Conservation (phyloP, 2,888 invertebrate genomes). For the Seira sanloemensis region DNA sequence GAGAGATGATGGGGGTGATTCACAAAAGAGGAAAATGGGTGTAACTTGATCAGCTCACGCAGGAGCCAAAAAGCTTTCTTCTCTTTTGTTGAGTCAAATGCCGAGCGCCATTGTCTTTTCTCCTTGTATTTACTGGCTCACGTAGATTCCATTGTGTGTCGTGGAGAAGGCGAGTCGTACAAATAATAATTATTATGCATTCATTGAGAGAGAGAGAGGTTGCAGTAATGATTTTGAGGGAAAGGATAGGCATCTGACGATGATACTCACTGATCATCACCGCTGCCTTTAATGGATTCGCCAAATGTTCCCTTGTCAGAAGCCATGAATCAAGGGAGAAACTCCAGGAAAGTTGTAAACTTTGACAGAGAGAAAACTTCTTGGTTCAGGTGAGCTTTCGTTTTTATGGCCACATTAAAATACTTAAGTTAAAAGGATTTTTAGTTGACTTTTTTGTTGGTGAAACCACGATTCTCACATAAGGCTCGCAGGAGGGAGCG, state of each 20-base stretch:
- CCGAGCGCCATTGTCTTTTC: neutral
- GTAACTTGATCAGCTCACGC: neutral
- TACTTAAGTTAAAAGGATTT: too few relatives aligned
- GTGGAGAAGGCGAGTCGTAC: neutral
- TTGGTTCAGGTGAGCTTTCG: too few relatives aligned
- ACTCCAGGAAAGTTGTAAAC: too few relatives aligned
- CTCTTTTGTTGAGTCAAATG: neutral
- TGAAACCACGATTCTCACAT: neutral
- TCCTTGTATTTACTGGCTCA: too few relatives aligned
- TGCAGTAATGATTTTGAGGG: too few relatives aligned
- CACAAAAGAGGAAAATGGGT: neutral
- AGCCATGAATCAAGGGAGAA: neutral
- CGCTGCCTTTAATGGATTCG: neutral
- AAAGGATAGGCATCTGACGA: neutral
- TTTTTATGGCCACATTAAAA: neutral
- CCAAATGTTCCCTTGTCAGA: neutral
- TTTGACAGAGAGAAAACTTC: too few relatives aligned
- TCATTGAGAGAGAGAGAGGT: neutral
- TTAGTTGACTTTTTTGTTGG: neutral
- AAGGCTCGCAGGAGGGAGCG: too few relatives aligned
- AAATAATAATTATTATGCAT: neutral
- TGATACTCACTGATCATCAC: neutral
- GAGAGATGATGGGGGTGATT: neutral
- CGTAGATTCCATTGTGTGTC: too few relatives aligned
- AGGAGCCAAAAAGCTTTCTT: neutral